Evolutionary conservation across 2,888 invertebrate species (phyloP).

Genomic region (Neuroscelio doddi): DNA sequence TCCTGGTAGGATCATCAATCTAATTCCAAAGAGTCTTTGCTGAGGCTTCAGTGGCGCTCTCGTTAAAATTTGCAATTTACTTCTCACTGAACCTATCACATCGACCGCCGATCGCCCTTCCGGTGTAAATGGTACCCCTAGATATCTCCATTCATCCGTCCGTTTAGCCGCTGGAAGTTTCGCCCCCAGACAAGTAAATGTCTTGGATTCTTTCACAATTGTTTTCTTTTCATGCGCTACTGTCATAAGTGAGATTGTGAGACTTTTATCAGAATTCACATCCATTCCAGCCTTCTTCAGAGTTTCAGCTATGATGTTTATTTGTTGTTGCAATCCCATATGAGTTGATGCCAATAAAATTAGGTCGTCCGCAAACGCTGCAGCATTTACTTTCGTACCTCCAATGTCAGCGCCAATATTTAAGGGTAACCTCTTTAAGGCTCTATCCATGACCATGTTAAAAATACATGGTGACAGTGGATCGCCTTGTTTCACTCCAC

Average conservation of each 20-base stretch:
- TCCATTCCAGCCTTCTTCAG: constrained; percentile 49
- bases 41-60: constrained; percentile 44
- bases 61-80: too few species aligned
- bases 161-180: constrained; percentile 49
- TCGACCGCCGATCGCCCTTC: constrained; percentile 12
- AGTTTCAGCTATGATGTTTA: constrained; percentile 17
- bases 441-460: constrained; percentile 11
- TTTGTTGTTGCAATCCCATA: constrained; percentile 42
- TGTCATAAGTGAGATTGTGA: constrained; percentile 51
- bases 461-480: constrained; percentile 14
- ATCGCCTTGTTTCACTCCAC: constrained; percentile 22
- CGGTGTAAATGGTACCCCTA: constrained; percentile 26
- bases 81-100: not conserved
- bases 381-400: constrained; percentile 10
- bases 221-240: constrained; percentile 48
- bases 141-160: constrained; percentile 29
- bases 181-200: not conserved
- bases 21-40: constrained; percentile 42
- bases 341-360: constrained; percentile 21
- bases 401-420: constrained; percentile 25
- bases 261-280: constrained; percentile 54
- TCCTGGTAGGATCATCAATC: constrained; percentile 25
- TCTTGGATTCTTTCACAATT: constrained; percentile 2
- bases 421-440: not conserved
- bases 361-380: constrained; percentile 49